Conservation (phyloP, 2,113 vertebrate genomes). For the Nesogale talazaci region DNA sequence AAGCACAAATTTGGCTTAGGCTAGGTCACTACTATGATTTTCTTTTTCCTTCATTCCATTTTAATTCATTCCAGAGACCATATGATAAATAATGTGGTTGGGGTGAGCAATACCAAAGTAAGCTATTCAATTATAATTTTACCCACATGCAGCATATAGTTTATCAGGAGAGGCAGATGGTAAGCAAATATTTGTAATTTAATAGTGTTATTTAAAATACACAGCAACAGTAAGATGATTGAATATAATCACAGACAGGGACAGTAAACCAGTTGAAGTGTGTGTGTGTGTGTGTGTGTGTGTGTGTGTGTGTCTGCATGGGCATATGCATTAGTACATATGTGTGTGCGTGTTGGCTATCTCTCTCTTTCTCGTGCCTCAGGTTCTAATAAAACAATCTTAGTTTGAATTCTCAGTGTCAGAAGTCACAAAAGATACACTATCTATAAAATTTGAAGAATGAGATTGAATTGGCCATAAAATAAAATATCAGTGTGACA, state of each 20-base stretch:
- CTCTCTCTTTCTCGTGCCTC: not conserved
- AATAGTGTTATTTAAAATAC: not conserved
- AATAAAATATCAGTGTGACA: not conserved
- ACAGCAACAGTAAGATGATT: not conserved
- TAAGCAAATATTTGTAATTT: not conserved
- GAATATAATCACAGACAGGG: not conserved
- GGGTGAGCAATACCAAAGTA: not conserved
- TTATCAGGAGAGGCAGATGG: not conserved
- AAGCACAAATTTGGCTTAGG: not conserved
- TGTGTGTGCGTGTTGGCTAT: not conserved
- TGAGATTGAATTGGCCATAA: not conserved
- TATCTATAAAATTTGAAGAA: not conserved
- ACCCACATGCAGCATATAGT: not conserved
- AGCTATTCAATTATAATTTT: not conserved
- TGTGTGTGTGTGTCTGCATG: not conserved
- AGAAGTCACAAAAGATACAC: not conserved
- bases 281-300: not conserved
- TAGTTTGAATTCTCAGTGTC: not conserved
- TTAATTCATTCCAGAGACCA: not conserved
- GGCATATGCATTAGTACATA: too few relatives aligned
- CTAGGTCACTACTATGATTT: too few relatives aligned
- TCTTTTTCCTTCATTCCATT: not conserved
- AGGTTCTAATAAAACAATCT: not conserved
- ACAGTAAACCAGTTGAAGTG: not conserved
- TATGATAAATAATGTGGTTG: not conserved